These are phyloP conservation scores for Clitarchus hookeri DNA, from an alignment of 2,888 invertebrate species.

Conservation along the genomic window DNA sequence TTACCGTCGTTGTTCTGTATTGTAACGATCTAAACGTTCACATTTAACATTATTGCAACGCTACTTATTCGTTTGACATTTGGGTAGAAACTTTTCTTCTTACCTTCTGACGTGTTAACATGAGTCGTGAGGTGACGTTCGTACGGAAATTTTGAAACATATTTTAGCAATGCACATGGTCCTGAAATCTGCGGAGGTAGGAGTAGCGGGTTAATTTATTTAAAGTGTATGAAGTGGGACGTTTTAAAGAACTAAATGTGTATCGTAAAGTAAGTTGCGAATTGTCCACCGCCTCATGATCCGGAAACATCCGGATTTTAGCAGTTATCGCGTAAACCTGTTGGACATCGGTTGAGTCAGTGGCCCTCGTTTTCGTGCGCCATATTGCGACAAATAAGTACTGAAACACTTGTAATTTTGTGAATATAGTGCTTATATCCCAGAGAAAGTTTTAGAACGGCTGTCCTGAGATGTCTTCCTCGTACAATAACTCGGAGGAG, in stretches of 20 bases:
- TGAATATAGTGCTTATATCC: slow-evolving; percentile 18
- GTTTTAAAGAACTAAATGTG: slow-evolving; percentile 27
- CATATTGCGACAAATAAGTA: slow-evolving; percentile 30
- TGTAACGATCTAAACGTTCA: too few species aligned
- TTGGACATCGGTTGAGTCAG: slow-evolving; percentile 30
- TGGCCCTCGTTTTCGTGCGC: slow-evolving; percentile 38
- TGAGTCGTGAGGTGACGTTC: slow-evolving; percentile 31
- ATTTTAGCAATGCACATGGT: slow-evolving; percentile 32
- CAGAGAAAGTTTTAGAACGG: slow-evolving; percentile 27
- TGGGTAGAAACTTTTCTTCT: background rate
- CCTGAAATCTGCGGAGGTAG: background rate
- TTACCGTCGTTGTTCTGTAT: too few species aligned
- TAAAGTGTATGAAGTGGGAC: background rate
- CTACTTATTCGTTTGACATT: too few species aligned
- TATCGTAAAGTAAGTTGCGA: background rate
- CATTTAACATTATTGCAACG: too few species aligned
- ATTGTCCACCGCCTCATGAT: slow-evolving; percentile 11
- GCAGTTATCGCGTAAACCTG: slow-evolving; percentile 31
- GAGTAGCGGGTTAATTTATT: background rate
- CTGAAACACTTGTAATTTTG: slow-evolving; percentile 24
- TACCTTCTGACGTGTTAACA: slow-evolving; percentile 33
- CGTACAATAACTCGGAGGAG: slow-evolving; percentile 69
- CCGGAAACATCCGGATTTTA: slow-evolving; percentile 36
- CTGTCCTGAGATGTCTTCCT: slow-evolving; percentile 46
- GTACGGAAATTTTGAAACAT: slow-evolving; percentile 30